Base-by-base conservation (phyloP, 2,113 vertebrate species). In the Mustela nigripes region DNA sequence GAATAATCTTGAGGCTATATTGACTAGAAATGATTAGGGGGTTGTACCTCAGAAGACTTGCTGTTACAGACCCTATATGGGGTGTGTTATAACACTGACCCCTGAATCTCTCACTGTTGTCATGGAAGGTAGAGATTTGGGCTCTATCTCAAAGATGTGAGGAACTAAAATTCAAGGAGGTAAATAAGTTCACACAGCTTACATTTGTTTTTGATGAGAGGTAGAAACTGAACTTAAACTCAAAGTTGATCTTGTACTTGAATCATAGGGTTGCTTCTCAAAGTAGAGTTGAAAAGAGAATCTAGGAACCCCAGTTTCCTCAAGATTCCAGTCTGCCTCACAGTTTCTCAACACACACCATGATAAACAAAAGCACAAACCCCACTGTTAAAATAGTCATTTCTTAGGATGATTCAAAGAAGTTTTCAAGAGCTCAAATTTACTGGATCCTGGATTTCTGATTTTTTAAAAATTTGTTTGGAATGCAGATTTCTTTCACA, bases 271-370 rank as follows among this genome's bases (percentile, higher is more conserved):
- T 62, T 79, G 1, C 10, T 96, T 95, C 42, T 74, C 53, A 50
- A 89, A 78, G 21, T 86, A 45, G 48, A 92, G 48, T 22, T 62
- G 33, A 65, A 85, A 96, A 94, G 48, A 73, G 18, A 93, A 67
- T 69, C 26, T 83, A 87, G 45, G 31, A 92, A 82, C 4, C 7
- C 26, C 9, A 26, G 22, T 56, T 60, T 79, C 36, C 11, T 80
- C 4, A 42, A 60, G 26, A 93, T 42, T 89, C 33, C 26, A 71
- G 58, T 50, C 33, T 50, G 28, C 39, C 58, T 80, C 48, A 45
- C 7, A 18, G 33, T 50, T 56, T 94, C 76, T 87, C 28, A 79
- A 33, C n/a, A 73, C 4, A 63, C 6, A 14, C 21, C 84, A 18
- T n/a, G 36, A 39, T 73, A 93, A 96, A 73, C 8, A 71, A 69